Evolutionary conservation across 1,140 invertebrate species (phyloP).

Genomic region (Drosophila nannoptera): DNA sequence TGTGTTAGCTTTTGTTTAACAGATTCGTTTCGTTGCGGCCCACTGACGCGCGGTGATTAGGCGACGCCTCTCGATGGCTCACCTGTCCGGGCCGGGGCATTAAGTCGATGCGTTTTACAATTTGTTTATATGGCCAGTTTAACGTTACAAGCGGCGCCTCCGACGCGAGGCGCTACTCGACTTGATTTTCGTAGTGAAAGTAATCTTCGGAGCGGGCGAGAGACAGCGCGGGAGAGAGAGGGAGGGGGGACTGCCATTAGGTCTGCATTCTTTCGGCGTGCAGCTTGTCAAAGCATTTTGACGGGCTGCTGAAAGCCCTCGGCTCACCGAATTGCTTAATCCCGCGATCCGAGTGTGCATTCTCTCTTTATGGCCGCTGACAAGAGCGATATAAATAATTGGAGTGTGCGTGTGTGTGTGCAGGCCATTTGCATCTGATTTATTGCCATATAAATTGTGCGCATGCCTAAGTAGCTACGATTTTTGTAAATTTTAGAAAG

Average conservation of each 20-base stretch:
- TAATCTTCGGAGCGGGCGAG: conserved; percentile 45
- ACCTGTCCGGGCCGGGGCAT: conserved; percentile 44
- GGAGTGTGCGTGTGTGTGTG: conserved; percentile 56
- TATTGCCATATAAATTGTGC: conserved; percentile 77
- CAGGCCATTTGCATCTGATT: conserved; percentile 73
- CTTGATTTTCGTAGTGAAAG: conserved; percentile 59
- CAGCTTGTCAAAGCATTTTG: conserved; percentile 56
- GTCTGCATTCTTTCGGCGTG: conserved; percentile 60
- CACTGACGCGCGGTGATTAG: conserved; percentile 35
- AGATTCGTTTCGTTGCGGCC: conserved; percentile 11
- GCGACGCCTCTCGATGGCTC: conserved; percentile 33
- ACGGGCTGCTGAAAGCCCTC: conserved; percentile 71
- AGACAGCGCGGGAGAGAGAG: background rate
- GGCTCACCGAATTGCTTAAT: conserved; percentile 69
- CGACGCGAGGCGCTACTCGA: conserved; percentile 55
- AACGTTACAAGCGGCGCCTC: conserved; percentile 54
- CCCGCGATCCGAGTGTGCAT: conserved; percentile 43
- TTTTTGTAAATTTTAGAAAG: conserved; percentile 70
- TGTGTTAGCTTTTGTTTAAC: conserved; percentile 16
- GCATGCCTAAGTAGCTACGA: conserved; percentile 74
- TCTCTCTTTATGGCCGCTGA: conserved; percentile 59
- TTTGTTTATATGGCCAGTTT: conserved; percentile 62
- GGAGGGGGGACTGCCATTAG: conserved; percentile 55
- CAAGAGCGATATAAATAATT: conserved; percentile 75
- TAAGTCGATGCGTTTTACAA: conserved; percentile 67